Base-by-base conservation (phyloP, 2,888 invertebrate genomes). In the Polymixis lichenea region DNA sequence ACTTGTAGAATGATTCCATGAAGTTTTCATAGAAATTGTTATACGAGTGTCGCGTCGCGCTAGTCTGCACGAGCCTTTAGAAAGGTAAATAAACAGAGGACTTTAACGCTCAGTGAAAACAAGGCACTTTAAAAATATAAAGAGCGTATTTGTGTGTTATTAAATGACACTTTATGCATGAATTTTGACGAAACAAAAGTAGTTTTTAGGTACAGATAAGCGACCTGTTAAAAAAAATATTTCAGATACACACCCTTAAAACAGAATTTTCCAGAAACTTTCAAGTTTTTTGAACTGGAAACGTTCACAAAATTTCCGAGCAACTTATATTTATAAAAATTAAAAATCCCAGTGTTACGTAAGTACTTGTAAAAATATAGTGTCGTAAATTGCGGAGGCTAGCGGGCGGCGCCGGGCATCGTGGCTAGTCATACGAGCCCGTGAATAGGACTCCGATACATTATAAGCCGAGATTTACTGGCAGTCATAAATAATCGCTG, bases 401-500 rank as follows among this genome's bases (percentile, higher is more conserved):
- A 69, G 76, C 74, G 72, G 84, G 72, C 86, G 75, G 73, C 67
- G 82, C 74, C 79, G 77, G 68, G 79, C 61, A 75, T 83, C 84
- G 82, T 68, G 76, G 83, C 82, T 82, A 86, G 87, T 85, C 85
- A 86, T 80, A 87, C 77, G 77, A 86, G 80, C 70, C 81, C 49
- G 70, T 87, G 87, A 87, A 87, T 87, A 82, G 86, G 69, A 83
- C 87, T 85, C 88, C 92, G 91, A 92, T 93, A 94, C 92, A 93
- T 93, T 94, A 93, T 92, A 91, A 92, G 90, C 90, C 80, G 82
- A 93, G 94, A 95, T 94, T 94, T 95, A 95, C 90, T 85, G 88
- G 89, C 73, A 78, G 84, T 88, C 89, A 92, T 95, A 95, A 94
- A 95, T 94, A 94, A 90, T 91, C 87, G 88, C 88, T 89, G 87